Evolutionary conservation across 1,140 invertebrate species (phyloP), one percentile per base, ranked within the genome.

Genomic region (Holcopasites calliopsidis): DNA sequence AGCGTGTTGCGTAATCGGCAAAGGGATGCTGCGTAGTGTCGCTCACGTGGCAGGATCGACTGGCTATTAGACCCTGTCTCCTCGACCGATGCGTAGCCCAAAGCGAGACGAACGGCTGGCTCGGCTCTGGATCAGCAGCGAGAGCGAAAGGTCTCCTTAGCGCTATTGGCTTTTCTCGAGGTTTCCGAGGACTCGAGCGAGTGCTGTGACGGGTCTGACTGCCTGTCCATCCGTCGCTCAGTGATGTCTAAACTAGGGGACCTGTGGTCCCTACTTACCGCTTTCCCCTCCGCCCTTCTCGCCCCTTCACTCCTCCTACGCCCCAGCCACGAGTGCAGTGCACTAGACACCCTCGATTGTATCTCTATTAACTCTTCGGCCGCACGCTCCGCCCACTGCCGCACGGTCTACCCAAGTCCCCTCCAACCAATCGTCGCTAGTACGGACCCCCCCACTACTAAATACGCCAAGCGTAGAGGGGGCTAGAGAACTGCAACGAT

Each of bases 181-280:
- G 76, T 88, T 89, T 89, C 84, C 82, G 86, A 90, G 88, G 86
- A 90, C 83, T 91, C 83, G 85, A 86, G 80, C 87, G 89, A 90
- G 86, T 88, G 89, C 88, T 89, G 90, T 91, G 90, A 91, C 89
- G 88, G 85, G 89, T 91, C 89, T 89, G 90, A 91, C 90, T 92
- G 91, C 86, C 88, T 91, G 89, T 91, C 88, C 89, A 92, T 92
- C 90, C 91, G 89, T 90, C 90, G 90, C 87, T 89, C 85, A 80
- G 88, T 92, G 91, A 92, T 91, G 90, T 92, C 91, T 92, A 92
- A 92, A 92, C 90, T 92, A 91, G 87, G 85, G 87, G 81, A 83
- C 81, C 83, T 79, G 82, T 82, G 85, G 87, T 90, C 88, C 89
- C 88, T 90, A 88, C 89, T 90, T 89, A 89, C 86, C 80, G 81